Evolutionary conservation across 2,888 invertebrate species (phyloP).

Genomic region (Plebejus argus): DNA sequence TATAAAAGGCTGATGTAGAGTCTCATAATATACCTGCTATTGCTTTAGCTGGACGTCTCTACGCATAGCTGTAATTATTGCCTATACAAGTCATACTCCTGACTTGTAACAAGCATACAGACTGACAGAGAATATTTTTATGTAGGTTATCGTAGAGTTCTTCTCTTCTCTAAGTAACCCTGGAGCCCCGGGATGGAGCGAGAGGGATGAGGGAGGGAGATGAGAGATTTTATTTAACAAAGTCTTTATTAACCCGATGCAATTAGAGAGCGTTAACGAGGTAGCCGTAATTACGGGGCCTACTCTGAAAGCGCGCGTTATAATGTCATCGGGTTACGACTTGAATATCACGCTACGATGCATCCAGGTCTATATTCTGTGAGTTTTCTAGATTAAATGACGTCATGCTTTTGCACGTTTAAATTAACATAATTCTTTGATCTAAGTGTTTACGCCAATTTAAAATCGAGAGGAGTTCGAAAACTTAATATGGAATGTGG

Average conservation of each 20-base stretch:
- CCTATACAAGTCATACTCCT: too few relatives aligned
- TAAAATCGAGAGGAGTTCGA: too few relatives aligned
- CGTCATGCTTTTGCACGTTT: background rate
- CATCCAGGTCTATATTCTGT: background rate
- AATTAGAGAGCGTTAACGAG: constrained; percentile 80
- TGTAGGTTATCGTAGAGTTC: background rate
- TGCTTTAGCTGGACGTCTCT: too few relatives aligned
- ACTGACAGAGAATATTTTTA: background rate
- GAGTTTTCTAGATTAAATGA: background rate
- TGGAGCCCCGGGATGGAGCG: constrained; percentile 28
- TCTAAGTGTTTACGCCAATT: background rate
- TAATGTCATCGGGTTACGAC: constrained; percentile 38
- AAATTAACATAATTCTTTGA: background rate
- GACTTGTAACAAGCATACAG: too few relatives aligned
- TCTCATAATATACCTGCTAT: too few relatives aligned
- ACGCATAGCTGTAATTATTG: too few relatives aligned
- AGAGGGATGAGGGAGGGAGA: constrained; percentile 53
- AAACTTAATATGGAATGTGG: too few relatives aligned
- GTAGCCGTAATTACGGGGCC: constrained; percentile 72
- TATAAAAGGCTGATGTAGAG: background rate
- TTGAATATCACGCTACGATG: constrained; percentile 21
- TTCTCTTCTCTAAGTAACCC: constrained; percentile 15
- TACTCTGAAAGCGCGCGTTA: constrained; percentile 56
- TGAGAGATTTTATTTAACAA: constrained; percentile 81
- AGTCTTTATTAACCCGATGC: constrained; percentile 81